Conservation (phyloP, 37 sponge, comb jelly and placozoan species). For the Chondrilla cf. caribensis region DNA sequence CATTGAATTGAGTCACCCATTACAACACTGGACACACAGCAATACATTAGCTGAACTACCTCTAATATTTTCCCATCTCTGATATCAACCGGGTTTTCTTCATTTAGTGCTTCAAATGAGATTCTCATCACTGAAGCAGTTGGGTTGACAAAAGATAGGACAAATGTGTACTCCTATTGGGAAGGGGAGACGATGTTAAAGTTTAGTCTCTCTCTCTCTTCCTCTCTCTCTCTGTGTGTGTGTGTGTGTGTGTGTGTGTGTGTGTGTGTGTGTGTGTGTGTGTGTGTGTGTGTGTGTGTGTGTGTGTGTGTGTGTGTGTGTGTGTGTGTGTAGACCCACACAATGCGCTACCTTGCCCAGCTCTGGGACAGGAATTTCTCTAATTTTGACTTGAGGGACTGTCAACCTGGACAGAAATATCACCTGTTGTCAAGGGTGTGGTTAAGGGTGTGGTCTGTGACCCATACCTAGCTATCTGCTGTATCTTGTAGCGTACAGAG, state of each 20-base stretch:
- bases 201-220: no score
- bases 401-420: neutral
- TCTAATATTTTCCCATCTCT: neutral
- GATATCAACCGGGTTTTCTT: neutral
- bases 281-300: no score
- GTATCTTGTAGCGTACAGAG: constrained; percentile 78
- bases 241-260: no score
- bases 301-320: no score
- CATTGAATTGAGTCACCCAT: neutral
- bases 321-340: no score
- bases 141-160: neutral
- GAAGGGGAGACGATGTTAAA: neutral
- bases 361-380: neutral
- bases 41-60: neutral
- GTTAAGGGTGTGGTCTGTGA: neutral
- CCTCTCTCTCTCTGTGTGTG: no score
- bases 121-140: neutral
- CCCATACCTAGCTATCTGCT: constrained; percentile 53
- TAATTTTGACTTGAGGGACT: neutral
- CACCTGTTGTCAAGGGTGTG: no score
- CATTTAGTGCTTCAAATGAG: neutral
- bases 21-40: no score
- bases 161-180: neutral
- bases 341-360: neutral
- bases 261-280: no score